A percentile compares a stretch with the other conserved stretches of the same genome.
phyloP scores from a whole-genome alignment of 1,140 invertebrate species.

The Ruditapes philippinarum region DNA sequence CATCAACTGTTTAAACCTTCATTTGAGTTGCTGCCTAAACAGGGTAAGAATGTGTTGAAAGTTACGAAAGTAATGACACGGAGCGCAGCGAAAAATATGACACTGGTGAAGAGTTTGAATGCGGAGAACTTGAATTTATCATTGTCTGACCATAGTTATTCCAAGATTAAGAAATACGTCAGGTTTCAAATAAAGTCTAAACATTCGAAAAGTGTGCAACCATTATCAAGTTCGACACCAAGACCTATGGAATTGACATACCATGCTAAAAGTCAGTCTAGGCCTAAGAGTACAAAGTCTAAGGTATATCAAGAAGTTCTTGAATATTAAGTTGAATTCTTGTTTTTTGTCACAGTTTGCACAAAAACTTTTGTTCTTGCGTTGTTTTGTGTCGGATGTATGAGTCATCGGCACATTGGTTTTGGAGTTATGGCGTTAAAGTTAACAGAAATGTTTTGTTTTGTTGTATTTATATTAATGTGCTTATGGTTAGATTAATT shows the following conservation, averaged over 20 bases:
- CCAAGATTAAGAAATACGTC: neutral
- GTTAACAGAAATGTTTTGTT: no score
- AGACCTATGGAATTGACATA: no score
- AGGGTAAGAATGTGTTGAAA: neutral
- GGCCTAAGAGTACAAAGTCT: neutral
- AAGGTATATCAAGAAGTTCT: neutral
- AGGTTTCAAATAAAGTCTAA: neutral
- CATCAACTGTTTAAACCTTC: neutral
- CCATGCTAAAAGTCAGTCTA: neutral
- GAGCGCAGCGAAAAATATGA: neutral
- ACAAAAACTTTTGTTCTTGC: no score
- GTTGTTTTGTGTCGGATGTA: no score
- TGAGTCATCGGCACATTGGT: no score
- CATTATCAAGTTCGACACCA: neutral
- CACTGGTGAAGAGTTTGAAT: neutral
- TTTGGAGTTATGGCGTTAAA: no score
- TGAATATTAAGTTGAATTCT: neutral
- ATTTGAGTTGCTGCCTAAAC: neutral
- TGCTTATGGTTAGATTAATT: no score
- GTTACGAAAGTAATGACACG: neutral
- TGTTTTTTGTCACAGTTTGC: no score
- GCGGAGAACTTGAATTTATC: neutral
- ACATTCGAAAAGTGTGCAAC: neutral
- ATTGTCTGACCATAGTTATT: conserved; percentile 20
- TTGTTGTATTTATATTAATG: no score